Evolutionary conservation across 2,113 vertebrate genomes (phyloP).

Genomic region (Cryptotis parvus): DNA sequence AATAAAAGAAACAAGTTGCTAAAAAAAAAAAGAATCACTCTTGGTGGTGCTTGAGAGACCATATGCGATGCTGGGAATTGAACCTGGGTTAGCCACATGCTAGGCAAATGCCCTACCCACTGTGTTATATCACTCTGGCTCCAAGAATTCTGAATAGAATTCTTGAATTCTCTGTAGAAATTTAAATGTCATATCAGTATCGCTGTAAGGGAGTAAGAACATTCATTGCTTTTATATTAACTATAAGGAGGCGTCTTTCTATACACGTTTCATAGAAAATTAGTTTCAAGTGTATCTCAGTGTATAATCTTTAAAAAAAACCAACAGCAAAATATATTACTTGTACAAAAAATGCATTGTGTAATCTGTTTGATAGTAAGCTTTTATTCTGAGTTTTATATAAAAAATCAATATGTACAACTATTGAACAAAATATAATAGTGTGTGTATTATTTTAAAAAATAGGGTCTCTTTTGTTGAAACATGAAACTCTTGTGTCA

Average conservation of each 20-base stretch:
- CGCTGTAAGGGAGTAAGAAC: background rate
- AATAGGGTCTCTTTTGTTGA: background rate
- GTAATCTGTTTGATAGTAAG: constrained; percentile 2
- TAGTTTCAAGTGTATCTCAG: background rate
- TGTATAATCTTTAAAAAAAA: background rate
- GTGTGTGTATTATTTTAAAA: background rate
- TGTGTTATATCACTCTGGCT: too few species aligned
- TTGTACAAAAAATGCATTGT: background rate
- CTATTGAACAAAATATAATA: background rate
- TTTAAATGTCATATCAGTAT: background rate
- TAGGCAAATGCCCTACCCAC: too few species aligned
- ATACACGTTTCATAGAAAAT: background rate
- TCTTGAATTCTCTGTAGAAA: background rate
- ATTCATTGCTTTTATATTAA: background rate
- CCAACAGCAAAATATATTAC: background rate
- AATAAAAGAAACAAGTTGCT: too few species aligned
- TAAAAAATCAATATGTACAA: background rate
- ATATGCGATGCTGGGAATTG: too few species aligned
- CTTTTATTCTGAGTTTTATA: background rate
- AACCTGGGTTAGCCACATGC: too few species aligned
- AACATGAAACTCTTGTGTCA: background rate
- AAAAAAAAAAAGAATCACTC: too few species aligned
- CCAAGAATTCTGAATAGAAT: background rate
- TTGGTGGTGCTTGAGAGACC: too few species aligned
- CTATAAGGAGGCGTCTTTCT: background rate